Conservation (phyloP, 2,113 vertebrate species). For the Seriola quinqueradiata region DNA sequence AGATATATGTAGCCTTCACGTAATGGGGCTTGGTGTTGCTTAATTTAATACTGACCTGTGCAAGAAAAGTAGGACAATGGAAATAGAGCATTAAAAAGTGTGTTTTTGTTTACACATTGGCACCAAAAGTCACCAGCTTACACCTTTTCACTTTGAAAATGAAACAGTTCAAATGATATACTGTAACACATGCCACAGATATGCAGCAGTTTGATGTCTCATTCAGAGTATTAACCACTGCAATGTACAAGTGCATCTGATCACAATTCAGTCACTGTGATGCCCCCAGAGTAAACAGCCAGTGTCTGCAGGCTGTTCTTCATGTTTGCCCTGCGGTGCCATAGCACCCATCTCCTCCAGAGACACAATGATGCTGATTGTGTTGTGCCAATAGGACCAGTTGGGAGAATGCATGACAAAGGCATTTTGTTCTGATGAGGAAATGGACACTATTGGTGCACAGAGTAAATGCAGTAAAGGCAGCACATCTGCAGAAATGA, state of each 20-base stretch:
- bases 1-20: slow-evolving; percentile 20
- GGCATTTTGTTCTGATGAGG: slow-evolving; percentile 75
- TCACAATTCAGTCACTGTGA: slow-evolving; percentile 49
- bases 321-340: slow-evolving; percentile 66
- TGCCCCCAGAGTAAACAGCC: slow-evolving; percentile 54
- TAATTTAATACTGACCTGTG: slow-evolving; percentile 26
- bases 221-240: slow-evolving; percentile 10
- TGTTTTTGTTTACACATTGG: neutral
- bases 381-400: slow-evolving; percentile 52
- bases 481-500: slow-evolving; percentile 69
- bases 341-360: slow-evolving; percentile 69
- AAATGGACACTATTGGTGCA: slow-evolving; percentile 72
- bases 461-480: slow-evolving; percentile 46
- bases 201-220: slow-evolving; percentile 20
- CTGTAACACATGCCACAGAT: neutral
- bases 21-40: slow-evolving; percentile 11
- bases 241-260: slow-evolving; percentile 22
- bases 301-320: slow-evolving; percentile 56
- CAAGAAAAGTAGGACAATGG: neutral
- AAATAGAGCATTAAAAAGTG: neutral
- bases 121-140: neutral
- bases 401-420: slow-evolving; percentile 66
- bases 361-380: slow-evolving; percentile 78
- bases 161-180: neutral
- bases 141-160: neutral